Base-by-base conservation (phyloP, 1,140 invertebrate species). In the Paraescarpia echinospica region DNA sequence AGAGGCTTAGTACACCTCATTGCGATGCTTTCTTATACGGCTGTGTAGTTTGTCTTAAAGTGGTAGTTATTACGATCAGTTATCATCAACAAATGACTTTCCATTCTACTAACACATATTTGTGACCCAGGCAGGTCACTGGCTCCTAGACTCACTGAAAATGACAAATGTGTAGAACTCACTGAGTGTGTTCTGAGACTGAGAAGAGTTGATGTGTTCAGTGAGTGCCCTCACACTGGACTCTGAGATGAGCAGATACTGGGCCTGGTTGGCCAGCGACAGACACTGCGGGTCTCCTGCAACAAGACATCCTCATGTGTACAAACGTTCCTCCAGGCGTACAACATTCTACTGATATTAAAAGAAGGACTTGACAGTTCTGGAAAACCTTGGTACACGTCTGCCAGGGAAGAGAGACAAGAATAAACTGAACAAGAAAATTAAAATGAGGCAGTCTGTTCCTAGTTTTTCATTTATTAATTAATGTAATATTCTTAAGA, bases 251-350 rank as follows among this genome's bases (percentile, higher is more conserved):
- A 99, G 95, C 77, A 99, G 96, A 96, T 97, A 99, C 95, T 99
- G 98, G 0, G 98, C 98, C 96, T 99, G 97, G 96, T 99, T 99
- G 6, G 97, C 97, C 93, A 99, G 96, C 0, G 98, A 98, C 51
- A 98, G 95, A 6, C 33, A 59, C 34, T 89, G 31, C 34, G 92
- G 31, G 27, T 33, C 51, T 14, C 35, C 89, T 88, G 89, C 18
- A 89, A 91, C 89, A 89, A 34, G 2, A 34, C 90, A 90, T 34
- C 89, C 8, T 34, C n/a, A 89, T 9, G 8, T 34, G 34, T 14
- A 89, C 89, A 89, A 9, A 33, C n/a, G 89, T 89, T 14, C 4
- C 14, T 41, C 41, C 41, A 41, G 41, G 14, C 89, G 9, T 34
- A 89, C 9, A 89, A 33, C 4, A 34, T 33, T 89, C 4, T 89